A percentile compares a stretch with the other conserved stretches of the same genome.
These are phyloP conservation scores for Phortica magna DNA, from an alignment of 2,888 invertebrate genomes.

Conservation along the genomic window DNA sequence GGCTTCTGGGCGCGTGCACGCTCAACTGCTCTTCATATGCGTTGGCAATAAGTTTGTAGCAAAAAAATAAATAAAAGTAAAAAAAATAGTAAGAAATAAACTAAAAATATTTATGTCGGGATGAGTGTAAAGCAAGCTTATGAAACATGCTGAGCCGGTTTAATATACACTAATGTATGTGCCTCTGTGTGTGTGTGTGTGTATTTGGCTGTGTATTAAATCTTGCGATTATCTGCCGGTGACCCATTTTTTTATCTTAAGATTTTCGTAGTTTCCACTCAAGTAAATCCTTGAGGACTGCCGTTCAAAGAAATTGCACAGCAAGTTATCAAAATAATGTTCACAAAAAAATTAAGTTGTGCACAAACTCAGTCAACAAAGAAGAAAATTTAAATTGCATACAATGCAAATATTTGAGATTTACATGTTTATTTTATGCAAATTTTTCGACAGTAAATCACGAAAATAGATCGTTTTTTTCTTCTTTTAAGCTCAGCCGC, in stretches of 20 bases:
- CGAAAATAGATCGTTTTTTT: neutral
- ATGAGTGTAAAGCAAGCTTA: neutral
- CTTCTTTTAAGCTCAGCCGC: neutral
- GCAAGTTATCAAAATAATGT: neutral
- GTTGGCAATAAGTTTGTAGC: neutral
- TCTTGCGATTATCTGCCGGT: slow-evolving; percentile 10
- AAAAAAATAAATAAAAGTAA: neutral
- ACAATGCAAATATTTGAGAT: neutral
- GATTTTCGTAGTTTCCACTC: neutral
- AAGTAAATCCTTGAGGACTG: neutral
- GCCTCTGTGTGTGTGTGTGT: neutral
- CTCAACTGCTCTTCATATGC: neutral
- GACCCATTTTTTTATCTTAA: neutral
- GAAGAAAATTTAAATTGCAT: neutral
- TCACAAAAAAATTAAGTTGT: neutral
- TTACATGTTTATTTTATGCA: neutral
- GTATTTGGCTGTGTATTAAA: too few species aligned
- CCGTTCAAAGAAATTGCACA: neutral
- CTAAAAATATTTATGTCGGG: neutral
- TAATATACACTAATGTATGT: neutral
- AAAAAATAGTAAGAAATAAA: neutral
- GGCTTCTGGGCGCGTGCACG: slow-evolving; percentile 1
- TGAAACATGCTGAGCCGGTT: neutral
- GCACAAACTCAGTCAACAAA: neutral
- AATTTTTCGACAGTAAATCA: slow-evolving; percentile 4